Conservation (phyloP, 2,888 invertebrate species). For the Cyclophora albipunctata region DNA sequence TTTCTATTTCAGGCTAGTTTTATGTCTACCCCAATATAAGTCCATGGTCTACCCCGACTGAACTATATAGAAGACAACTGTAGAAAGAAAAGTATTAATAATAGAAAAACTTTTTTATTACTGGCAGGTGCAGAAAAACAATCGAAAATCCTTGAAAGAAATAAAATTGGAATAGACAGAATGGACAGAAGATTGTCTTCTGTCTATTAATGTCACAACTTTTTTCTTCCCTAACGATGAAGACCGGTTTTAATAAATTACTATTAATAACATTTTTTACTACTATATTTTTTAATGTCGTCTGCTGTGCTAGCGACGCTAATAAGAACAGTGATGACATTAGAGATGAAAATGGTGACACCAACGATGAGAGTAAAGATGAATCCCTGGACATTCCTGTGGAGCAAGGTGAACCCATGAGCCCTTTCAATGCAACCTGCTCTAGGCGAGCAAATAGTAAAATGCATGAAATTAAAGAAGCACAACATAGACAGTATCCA, state of each 20-base stretch:
- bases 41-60: too few species aligned
- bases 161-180: too few species aligned
- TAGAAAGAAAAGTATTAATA: too few species aligned
- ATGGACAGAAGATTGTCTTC: background rate
- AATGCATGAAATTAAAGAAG: slow-evolving; percentile 53
- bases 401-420: slow-evolving; percentile 20
- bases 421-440: slow-evolving; percentile 39
- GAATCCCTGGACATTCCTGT: slow-evolving; percentile 48
- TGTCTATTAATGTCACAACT: background rate
- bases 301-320: slow-evolving; percentile 35
- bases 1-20: too few species aligned
- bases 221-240: slow-evolving; percentile 25
- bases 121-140: too few species aligned
- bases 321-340: slow-evolving; percentile 55
- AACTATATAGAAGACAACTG: too few species aligned
- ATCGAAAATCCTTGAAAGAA: background rate
- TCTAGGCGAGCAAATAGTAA: slow-evolving; percentile 45
- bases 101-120: too few species aligned
- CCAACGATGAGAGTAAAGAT: slow-evolving; percentile 47
- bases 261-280: slow-evolving; percentile 33
- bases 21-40: too few species aligned
- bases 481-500: slow-evolving; percentile 47
- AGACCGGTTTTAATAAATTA: slow-evolving; percentile 26
- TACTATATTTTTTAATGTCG: slow-evolving; percentile 31
- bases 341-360: slow-evolving; percentile 48